phyloP scores from a whole-genome alignment of 2,888 invertebrate species.

The Chloroclystis v-ata region DNA sequence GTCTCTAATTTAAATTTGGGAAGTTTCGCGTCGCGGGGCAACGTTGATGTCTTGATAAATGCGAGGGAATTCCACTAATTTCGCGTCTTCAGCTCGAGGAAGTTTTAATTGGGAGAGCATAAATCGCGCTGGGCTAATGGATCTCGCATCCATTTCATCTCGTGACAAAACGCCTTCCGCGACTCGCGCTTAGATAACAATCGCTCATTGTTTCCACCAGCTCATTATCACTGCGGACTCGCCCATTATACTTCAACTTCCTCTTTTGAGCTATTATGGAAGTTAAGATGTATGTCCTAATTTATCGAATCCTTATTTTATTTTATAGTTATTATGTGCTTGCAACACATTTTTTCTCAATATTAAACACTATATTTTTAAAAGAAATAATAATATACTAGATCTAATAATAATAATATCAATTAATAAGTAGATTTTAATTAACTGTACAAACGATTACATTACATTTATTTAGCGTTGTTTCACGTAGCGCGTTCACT shows the following conservation, averaged over 20 bases:
- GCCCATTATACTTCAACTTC: not conserved
- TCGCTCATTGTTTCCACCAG: constrained; percentile 64
- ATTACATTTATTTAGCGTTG: too few species aligned
- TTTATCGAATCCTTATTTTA: too few species aligned
- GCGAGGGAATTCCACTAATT: constrained; percentile 75
- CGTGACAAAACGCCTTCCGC: constrained; percentile 63
- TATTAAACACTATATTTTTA: too few species aligned
- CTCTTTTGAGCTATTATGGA: not conserved
- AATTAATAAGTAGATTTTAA: too few species aligned
- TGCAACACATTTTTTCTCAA: too few species aligned
- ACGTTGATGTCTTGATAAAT: constrained; percentile 78
- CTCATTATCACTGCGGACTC: constrained; percentile 12
- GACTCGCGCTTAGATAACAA: constrained; percentile 65
- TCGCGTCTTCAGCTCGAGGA: constrained; percentile 67
- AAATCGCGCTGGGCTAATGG: constrained; percentile 68
- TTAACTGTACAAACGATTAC: too few species aligned
- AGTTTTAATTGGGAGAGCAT: constrained; percentile 76
- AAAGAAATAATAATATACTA: too few species aligned
- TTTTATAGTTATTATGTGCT: too few species aligned
- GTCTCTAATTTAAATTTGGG: constrained; percentile 79
- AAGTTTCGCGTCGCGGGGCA: constrained; percentile 74
- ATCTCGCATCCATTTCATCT: constrained; percentile 65
- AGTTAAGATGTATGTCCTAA: too few species aligned
- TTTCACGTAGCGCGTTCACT: too few species aligned
- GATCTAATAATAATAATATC: too few species aligned